Conservation (phyloP, 2,797 vertebrate species). For the Protonibea diacanthus region DNA sequence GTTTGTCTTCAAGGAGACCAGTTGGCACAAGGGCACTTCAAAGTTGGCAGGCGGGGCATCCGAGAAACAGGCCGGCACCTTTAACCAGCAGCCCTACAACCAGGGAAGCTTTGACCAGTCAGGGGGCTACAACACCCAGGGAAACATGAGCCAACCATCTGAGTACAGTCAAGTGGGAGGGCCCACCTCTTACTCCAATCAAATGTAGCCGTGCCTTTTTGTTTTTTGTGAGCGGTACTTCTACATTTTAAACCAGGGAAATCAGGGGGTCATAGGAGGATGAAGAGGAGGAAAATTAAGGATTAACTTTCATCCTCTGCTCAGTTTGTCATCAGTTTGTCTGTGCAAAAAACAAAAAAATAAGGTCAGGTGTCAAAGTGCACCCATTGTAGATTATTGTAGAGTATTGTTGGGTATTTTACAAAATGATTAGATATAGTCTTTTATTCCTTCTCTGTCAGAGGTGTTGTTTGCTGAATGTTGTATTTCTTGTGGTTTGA, state of each 20-base stretch:
- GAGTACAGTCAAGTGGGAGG: conserved; percentile 92
- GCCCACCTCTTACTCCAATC: conserved; percentile 92
- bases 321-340: conserved; percentile 54
- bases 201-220: conserved; percentile 85
- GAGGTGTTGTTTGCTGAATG: conserved; percentile 81
- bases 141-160: conserved; percentile 83
- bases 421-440: conserved; percentile 80
- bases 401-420: conserved; percentile 72
- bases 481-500: conserved; percentile 84
- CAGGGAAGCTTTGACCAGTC: conserved; percentile 90
- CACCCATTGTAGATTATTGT: conserved; percentile 55
- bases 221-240: conserved; percentile 16
- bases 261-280: conserved; percentile 48
- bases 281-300: conserved; percentile 18
- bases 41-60: conserved; percentile 84
- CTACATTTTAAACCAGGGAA: conserved; percentile 71
- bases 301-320: conserved; percentile 15
- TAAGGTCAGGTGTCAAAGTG: conserved; percentile 24
- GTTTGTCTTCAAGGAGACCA: conserved; percentile 99
- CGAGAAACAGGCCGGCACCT: conserved; percentile 90
- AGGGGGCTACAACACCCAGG: conserved; percentile 87
- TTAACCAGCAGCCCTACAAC: conserved; percentile 87
- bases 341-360: conserved; percentile 42
- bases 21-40: conserved; percentile 93
- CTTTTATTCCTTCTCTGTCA: conserved; percentile 77